Evolutionary conservation across 2,888 invertebrate species (phyloP), one percentile per base, ranked within the genome.

Genomic region (Oxytorus armatus): DNA sequence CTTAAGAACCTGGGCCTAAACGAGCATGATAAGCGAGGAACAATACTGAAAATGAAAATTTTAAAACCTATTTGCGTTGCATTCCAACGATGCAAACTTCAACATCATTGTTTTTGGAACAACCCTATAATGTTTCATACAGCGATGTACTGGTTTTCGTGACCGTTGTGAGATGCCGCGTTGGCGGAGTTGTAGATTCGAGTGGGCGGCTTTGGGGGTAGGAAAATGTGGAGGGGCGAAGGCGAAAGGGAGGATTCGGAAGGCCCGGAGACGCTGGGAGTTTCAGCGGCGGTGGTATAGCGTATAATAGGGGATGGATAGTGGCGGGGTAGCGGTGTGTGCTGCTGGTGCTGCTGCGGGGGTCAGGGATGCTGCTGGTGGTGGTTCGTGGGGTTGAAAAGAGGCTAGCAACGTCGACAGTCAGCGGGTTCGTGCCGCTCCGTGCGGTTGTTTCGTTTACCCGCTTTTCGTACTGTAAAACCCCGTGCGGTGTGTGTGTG

Each of bases 361-460:
- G 85, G 84, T 85, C 81, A 85, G 84, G 85, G 85, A 85, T 85
- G 83, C 79, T 84, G 82, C 80, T 66, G 72, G 36, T 77, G 76
- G 82, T 65, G 82, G 81, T 70, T 74, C 81, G 82, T 81, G 86
- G 87, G 90, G 90, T 84, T 87, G 89, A 84, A 88, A 88, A 89
- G 89, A 87, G 90, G 88, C 88, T 88, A 78, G 77, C 69, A 63
- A 89, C 85, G 86, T 87, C 87, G 89, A 82, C 90, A 90, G 90
- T 90, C 89, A 89, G 88, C 88, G 89, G 86, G 88, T 86, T 87
- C 85, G 86, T 86, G 89, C 86, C 90, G 89, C 87, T 77, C 88
- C 61, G 90, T 83, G 87, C 89, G 90, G 90, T 83, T 84, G 84
- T 82, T 82, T 77, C 82, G 81, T 85, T 79, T 81, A 68, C 47